phyloP scores from a whole-genome alignment of 1,140 invertebrate species.

The Cardiocondyla obscurior region DNA sequence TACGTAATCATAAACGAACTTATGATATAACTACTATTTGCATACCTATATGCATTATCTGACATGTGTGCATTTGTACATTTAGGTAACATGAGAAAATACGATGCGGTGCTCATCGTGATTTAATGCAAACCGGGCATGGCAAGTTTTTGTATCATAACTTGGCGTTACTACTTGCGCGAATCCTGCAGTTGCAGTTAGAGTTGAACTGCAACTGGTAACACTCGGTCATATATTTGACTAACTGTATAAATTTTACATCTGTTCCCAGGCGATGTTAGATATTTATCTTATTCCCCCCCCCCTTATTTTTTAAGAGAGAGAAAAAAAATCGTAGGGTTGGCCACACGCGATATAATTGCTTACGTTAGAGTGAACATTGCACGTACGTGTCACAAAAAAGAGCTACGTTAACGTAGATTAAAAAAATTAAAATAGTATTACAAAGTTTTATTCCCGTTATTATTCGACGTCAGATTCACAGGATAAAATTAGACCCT shows the following conservation, averaged over 20 bases:
- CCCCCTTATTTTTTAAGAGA: not conserved
- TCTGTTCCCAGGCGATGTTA: not conserved
- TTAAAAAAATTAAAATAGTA: conserved; percentile 33
- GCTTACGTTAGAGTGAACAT: not conserved
- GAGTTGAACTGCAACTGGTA: conserved; percentile 26
- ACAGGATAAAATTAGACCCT: conserved; percentile 44
- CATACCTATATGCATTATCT: not conserved
- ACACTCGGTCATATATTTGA: not conserved
- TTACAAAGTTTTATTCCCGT: conserved; percentile 29
- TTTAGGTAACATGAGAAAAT: conserved; percentile 31
- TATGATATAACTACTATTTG: not conserved
- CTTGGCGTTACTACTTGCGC: conserved; percentile 34
- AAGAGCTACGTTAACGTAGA: not conserved
- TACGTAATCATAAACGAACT: not conserved
- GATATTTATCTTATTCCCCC: not conserved
- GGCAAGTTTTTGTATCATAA: conserved; percentile 23
- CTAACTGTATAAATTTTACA: conserved; percentile 24
- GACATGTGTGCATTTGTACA: not conserved
- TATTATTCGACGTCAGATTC: conserved; percentile 20
- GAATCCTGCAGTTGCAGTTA: conserved; percentile 18
- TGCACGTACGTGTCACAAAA: not conserved
- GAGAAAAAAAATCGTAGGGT: not conserved
- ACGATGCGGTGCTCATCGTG: conserved; percentile 38
- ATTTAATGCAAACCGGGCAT: conserved; percentile 48
- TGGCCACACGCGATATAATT: not conserved